These are phyloP conservation scores for Todus mexicanus DNA, from an alignment of 2,797 vertebrate genomes.

Conservation along the genomic window DNA sequence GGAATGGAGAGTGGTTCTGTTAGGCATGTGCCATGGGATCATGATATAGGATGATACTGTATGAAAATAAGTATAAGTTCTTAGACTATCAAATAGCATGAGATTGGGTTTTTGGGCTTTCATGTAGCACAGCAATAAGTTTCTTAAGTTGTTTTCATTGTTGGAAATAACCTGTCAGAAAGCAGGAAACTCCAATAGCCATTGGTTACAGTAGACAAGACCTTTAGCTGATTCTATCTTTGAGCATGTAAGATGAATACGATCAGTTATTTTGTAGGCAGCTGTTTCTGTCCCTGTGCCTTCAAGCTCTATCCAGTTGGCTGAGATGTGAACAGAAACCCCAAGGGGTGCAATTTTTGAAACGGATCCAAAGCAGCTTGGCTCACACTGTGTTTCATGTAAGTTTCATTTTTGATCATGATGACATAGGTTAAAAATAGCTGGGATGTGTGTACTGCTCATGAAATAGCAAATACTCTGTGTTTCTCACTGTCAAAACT, in stretches of 20 bases:
- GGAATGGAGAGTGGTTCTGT: not conserved
- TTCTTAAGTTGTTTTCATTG: not conserved
- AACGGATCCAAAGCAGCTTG: conserved; percentile 35
- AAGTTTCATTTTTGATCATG: conserved; percentile 34
- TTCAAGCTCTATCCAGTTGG: not conserved
- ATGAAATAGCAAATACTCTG: conserved; percentile 21
- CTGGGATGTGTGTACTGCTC: not conserved
- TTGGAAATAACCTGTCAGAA: conserved; percentile 9
- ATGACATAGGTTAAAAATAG: conserved; percentile 48
- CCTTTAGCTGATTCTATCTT: not conserved
- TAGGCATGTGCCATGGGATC: not conserved
- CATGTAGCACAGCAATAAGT: not conserved
- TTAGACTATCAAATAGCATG: not conserved
- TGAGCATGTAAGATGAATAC: not conserved
- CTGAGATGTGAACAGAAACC: conserved; percentile 29
- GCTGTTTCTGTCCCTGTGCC: conserved; percentile 9
- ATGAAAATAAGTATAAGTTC: not conserved
- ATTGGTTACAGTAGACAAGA: not conserved
- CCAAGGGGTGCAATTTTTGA: conserved; percentile 29
- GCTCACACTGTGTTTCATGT: not conserved
- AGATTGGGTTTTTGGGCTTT: not conserved
- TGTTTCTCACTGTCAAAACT: not conserved
- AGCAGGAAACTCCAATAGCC: not conserved
- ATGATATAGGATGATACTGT: not conserved
- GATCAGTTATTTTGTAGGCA: conserved; percentile 10